Evolutionary conservation across 92 coral and sea anemone species (phyloP).

Genomic region (Paramuricea clavata): DNA sequence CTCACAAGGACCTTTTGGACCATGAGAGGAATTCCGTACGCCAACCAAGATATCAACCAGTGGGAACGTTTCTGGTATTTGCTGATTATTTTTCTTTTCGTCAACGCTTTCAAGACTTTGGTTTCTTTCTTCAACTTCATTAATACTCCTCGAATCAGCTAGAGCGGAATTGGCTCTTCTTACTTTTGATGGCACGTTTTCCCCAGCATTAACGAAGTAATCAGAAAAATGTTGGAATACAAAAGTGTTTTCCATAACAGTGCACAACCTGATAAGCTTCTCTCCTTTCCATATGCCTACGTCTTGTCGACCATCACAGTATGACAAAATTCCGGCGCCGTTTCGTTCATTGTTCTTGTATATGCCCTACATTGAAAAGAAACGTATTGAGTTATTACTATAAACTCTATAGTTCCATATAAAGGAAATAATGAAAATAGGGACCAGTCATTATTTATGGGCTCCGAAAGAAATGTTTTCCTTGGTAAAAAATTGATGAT

Average conservation of each 20-base stretch:
- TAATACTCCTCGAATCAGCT: slow-evolving; percentile 73
- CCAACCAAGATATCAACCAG: slow-evolving; percentile 91
- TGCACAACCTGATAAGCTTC: slow-evolving; percentile 89
- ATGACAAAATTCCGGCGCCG: slow-evolving; percentile 92
- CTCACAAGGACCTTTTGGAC: slow-evolving; percentile 85
- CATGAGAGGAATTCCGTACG: slow-evolving; percentile 73
- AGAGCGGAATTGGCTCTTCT: slow-evolving; percentile 91
- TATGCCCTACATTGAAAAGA: slow-evolving; percentile 70
- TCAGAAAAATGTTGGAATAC: slow-evolving; percentile 93
- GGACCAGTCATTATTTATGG: too few relatives aligned
- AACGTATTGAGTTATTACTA: not conserved
- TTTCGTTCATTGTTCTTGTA: slow-evolving; percentile 81
- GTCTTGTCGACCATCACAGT: slow-evolving; percentile 82
- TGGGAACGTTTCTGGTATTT: slow-evolving; percentile 82
- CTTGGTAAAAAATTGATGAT: too few relatives aligned
- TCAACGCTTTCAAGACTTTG: slow-evolving; percentile 52
- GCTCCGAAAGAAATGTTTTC: too few relatives aligned
- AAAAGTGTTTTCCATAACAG: slow-evolving; percentile 99
- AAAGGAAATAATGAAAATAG: too few relatives aligned
- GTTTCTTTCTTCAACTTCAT: slow-evolving; percentile 48
- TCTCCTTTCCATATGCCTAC: slow-evolving; percentile 93
- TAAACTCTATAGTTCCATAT: too few relatives aligned
- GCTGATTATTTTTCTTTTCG: slow-evolving; percentile 20
- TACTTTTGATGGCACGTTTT: slow-evolving; percentile 85
- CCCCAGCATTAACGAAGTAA: slow-evolving; percentile 96